Conservation (phyloP, 1,140 invertebrate species). For the Protaetia brevitarsis region DNA sequence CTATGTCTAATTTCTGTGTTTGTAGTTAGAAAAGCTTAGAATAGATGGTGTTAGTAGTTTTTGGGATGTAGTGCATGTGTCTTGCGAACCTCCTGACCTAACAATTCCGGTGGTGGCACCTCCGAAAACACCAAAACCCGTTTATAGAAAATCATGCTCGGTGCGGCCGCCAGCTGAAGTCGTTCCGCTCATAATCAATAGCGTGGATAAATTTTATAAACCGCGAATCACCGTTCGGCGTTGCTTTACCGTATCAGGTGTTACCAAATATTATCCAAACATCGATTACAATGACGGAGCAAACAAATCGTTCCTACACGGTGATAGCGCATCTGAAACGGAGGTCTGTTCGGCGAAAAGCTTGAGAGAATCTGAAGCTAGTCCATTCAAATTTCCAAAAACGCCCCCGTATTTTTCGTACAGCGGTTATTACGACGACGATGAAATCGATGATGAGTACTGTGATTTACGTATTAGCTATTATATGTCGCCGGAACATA, state of each 20-base stretch:
- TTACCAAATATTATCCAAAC: constrained; percentile 18
- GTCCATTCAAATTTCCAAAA: constrained; percentile 2
- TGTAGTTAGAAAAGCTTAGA: constrained; percentile 21
- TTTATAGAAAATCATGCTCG: neutral
- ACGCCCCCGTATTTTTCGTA: neutral
- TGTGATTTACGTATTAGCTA: neutral
- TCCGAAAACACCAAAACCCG: neutral
- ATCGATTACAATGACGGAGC: neutral
- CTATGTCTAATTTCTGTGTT: neutral
- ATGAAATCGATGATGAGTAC: neutral
- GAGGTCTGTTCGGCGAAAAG: neutral
- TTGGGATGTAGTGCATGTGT: neutral
- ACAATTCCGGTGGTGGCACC: neutral
- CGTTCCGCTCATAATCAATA: constrained; percentile 11
- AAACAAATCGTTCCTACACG: constrained; percentile 1
- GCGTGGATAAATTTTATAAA: constrained; percentile 17
- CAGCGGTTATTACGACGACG: too few relatives aligned
- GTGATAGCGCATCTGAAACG: neutral
- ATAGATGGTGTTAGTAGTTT: neutral
- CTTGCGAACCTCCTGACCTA: neutral
- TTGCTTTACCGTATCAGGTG: constrained; percentile 15
- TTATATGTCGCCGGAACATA: neutral
- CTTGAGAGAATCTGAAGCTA: neutral
- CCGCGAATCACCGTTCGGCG: constrained; percentile 8
- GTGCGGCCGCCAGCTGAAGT: constrained; percentile 6